Percentiles rank a stretch among this genome's conserved stretches.
Conservation (phyloP, 1,140 invertebrate species). For the Pseudomyrmex dendroicus region DNA sequence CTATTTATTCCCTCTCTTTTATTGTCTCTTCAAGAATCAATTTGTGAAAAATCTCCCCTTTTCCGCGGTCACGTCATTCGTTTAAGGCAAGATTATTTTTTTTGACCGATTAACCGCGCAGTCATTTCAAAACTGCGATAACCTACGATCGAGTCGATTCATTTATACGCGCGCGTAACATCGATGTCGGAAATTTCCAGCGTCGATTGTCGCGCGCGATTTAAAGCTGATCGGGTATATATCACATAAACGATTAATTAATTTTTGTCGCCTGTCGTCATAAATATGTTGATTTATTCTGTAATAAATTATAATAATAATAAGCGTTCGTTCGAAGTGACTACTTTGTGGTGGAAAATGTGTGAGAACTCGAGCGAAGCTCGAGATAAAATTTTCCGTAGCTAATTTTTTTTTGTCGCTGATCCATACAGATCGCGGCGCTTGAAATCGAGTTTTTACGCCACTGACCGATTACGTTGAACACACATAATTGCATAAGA, state of each 20-base stretch:
- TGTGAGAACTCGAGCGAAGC: background rate
- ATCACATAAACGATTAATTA: background rate
- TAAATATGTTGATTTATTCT: slow-evolving; percentile 12
- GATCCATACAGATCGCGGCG: background rate
- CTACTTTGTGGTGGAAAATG: background rate
- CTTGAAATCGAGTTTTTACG: slow-evolving; percentile 11
- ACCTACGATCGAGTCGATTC: slow-evolving; percentile 4
- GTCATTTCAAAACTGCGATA: slow-evolving; percentile 13
- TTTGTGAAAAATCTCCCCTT: slow-evolving; percentile 31
- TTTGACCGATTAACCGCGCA: background rate
- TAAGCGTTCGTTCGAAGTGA: background rate
- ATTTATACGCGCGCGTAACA: background rate
- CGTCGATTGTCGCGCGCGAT: background rate
- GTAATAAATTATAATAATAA: background rate
- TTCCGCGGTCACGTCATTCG: background rate
- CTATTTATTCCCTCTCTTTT: background rate
- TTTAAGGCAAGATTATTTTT: background rate
- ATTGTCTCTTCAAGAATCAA: background rate
- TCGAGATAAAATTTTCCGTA: background rate
- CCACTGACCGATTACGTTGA: slow-evolving; percentile 34
- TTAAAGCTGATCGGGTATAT: background rate
- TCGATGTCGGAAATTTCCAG: background rate
- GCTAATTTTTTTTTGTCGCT: background rate
- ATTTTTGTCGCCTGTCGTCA: background rate
- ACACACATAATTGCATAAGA: slow-evolving; percentile 23